These are phyloP conservation scores for Trilocha varians DNA, from an alignment of 2,888 invertebrate species.

Conservation along the genomic window DNA sequence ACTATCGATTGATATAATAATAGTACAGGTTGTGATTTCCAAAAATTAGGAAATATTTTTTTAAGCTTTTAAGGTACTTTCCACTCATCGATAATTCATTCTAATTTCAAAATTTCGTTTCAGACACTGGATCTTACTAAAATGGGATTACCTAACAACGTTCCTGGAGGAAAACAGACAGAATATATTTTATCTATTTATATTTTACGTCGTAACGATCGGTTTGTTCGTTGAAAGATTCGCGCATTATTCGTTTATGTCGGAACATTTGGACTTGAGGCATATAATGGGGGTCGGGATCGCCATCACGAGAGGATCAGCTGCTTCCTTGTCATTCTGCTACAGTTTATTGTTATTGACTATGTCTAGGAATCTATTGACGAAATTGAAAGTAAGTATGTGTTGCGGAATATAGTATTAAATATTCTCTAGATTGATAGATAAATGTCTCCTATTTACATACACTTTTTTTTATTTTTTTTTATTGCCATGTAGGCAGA, in stretches of 20 bases:
- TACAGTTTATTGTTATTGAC: constrained; percentile 92
- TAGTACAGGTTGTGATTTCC: too few species aligned
- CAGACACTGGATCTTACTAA: constrained; percentile 80
- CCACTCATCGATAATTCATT: too few species aligned
- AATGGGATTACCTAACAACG: constrained; percentile 91
- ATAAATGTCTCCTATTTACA: too few species aligned
- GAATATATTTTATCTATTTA: constrained; percentile 94
- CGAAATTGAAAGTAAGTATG: constrained; percentile 83
- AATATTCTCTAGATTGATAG: too few species aligned
- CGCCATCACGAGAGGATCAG: constrained; percentile 94
- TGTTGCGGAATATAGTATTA: too few species aligned
- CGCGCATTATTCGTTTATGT: constrained; percentile 96
- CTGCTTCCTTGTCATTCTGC: constrained; percentile 94
- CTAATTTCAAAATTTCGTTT: constrained; percentile 12
- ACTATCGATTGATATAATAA: too few species aligned
- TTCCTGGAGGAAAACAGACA: constrained; percentile 96
- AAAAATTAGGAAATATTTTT: too few species aligned
- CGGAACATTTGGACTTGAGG: constrained; percentile 93
- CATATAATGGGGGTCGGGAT: constrained; percentile 99
- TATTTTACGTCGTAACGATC: constrained; percentile 95
- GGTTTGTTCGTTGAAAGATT: constrained; percentile 95
- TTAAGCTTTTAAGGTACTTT: too few species aligned
- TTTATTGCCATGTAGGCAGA: too few species aligned
- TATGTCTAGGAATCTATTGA: constrained; percentile 93
- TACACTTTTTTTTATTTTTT: too few species aligned